Evolutionary conservation across 2,888 invertebrate species (phyloP).

Genomic region (Pollenia amentaria): DNA sequence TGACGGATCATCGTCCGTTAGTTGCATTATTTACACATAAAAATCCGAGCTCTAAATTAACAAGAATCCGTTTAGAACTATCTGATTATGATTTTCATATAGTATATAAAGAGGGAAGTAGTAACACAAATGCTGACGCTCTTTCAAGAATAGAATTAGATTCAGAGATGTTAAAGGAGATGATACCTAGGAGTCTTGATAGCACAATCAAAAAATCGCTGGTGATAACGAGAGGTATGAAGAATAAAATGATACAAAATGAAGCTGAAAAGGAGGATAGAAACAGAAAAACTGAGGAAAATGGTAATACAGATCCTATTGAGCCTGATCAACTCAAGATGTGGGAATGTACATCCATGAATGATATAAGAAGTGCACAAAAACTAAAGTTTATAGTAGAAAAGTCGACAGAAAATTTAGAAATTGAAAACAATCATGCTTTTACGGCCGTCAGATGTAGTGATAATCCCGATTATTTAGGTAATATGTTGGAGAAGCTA

Average conservation of each 20-base stretch:
- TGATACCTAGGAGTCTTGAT: background rate
- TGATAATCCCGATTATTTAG: background rate
- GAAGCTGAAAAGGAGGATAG: background rate
- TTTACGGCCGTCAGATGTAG: background rate
- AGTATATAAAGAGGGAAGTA: too few relatives aligned
- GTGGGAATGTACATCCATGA: constrained; percentile 39
- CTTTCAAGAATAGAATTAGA: too few relatives aligned
- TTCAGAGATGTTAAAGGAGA: background rate
- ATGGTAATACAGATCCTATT: background rate
- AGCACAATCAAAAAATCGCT: background rate
- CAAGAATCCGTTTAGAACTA: constrained; percentile 8
- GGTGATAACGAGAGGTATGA: background rate
- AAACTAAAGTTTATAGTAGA: constrained; percentile 30
- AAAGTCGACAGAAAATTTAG: background rate
- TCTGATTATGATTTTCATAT: background rate
- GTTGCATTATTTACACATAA: too few relatives aligned
- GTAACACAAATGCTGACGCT: too few relatives aligned
- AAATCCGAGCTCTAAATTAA: background rate
- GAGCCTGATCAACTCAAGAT: constrained; percentile 22
- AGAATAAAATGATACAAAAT: background rate
- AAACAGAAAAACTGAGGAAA: background rate
- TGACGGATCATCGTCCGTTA: background rate
- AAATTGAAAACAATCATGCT: constrained; percentile 19
- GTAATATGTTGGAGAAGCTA: constrained; percentile 10
- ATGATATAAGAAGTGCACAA: constrained; percentile 9